These are phyloP conservation scores for Laticauda laticaudata DNA, from an alignment of 2,113 vertebrate species.

Conservation along the genomic window DNA sequence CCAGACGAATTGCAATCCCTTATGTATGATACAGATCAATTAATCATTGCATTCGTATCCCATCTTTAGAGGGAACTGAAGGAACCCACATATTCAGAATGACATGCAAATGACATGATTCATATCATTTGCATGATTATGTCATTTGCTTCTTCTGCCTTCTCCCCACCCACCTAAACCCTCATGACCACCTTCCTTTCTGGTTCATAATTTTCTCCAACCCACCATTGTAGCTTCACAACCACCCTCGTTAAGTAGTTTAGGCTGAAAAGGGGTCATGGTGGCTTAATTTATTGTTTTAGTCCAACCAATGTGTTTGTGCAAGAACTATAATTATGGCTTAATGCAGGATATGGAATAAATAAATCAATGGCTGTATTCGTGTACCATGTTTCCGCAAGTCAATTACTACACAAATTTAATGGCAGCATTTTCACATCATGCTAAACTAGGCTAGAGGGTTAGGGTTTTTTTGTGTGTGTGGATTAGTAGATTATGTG, in stretches of 20 bases:
- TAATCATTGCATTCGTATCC: neutral
- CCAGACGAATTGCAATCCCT: neutral
- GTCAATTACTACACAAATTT: neutral
- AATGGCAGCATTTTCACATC: neutral
- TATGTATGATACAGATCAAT: neutral
- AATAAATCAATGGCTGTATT: neutral
- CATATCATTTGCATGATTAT: neutral
- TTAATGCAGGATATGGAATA: neutral
- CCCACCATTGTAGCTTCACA: neutral
- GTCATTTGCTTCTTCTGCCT: neutral
- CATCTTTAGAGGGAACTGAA: neutral
- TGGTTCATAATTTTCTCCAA: neutral
- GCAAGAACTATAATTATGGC: neutral
- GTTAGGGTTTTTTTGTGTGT: neutral
- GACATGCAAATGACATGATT: neutral
- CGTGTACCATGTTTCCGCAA: neutral
- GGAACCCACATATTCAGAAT: neutral
- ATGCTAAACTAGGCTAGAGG: neutral
- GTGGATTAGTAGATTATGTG: neutral
- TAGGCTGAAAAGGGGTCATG: neutral
- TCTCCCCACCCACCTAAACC: neutral
- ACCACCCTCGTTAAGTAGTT: neutral
- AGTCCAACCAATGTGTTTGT: neutral
- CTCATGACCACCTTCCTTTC: neutral
- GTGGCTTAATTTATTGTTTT: neutral